Evolutionary conservation across 2,113 vertebrate genomes (phyloP), one percentile per base, ranked within the genome.

Genomic region (Dromas ardeola): DNA sequence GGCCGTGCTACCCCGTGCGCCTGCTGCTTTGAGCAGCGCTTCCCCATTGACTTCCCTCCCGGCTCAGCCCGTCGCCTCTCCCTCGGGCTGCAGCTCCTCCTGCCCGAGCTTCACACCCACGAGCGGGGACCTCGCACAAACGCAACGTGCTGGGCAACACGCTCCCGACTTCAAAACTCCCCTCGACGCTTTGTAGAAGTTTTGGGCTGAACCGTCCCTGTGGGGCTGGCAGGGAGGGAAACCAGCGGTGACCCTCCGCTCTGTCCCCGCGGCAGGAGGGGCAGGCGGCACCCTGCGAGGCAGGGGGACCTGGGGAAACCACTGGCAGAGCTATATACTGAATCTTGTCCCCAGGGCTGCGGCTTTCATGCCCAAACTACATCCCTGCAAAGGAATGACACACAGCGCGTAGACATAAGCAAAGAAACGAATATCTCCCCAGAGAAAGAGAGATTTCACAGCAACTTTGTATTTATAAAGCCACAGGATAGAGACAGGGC

Each of bases 81-180:
- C 16, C 29, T 55, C 4, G 29, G 66, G 49, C 42, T 11, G 36
- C 17, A 17, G 56, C 32, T 50, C 19, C 42, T 49, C 65, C 10
- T 1, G 2, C 27, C 1, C 1, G 6, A 26, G 15, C 10, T 40
- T n/a, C 80, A 62, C 47, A 45, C 3, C 65, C 30, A 9, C 12
- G 42, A 25, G 18, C 0, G 4, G 43, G 43, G 26, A 36, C 19
- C 47, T 50, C 36, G 21, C 52, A 34, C 32, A 36, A 65, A 50
- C 23, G 23, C 12, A 19, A 9, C 1, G 4, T 13, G 38, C 18
- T 2, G 1, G 27, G 32, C 29, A 17, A 7, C 49, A 10, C 2
- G 2, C 80, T n/a, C 70, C 38, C 7, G 7, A 9, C 42, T 65
- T 53, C 70, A 32, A 4, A 40, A 34, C 14, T 34, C 61, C n/a